Evolutionary conservation across 2,888 invertebrate genomes (phyloP).

Genomic region (Limnephilus lunatus): DNA sequence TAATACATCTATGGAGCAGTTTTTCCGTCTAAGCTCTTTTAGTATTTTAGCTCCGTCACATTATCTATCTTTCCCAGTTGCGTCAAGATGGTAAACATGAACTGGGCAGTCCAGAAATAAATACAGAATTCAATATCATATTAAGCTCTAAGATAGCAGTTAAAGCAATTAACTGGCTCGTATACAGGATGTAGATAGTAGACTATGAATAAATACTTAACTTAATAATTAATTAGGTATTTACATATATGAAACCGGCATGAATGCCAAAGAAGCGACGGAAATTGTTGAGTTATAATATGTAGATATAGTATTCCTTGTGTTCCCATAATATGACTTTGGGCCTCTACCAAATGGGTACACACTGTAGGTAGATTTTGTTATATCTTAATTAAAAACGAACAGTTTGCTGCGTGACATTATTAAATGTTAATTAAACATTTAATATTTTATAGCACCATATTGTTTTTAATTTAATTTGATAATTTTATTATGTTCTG

Average conservation of each 20-base stretch:
- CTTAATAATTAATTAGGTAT: neutral
- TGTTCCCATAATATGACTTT: too few relatives aligned
- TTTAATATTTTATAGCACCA: too few relatives aligned
- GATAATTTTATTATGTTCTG: too few relatives aligned
- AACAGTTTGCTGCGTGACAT: too few relatives aligned
- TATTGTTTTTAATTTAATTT: too few relatives aligned
- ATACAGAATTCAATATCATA: neutral
- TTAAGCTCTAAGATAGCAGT: neutral
- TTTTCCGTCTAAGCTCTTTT: neutral
- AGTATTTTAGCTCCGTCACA: neutral
- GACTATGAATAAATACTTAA: slow-evolving; percentile 2
- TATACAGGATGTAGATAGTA: neutral
- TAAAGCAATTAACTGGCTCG: neutral
- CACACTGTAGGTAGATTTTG: too few relatives aligned
- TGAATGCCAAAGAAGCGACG: neutral
- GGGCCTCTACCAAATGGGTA: too few relatives aligned
- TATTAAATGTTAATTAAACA: too few relatives aligned
- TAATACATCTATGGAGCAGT: neutral
- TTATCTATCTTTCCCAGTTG: neutral
- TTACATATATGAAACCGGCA: neutral
- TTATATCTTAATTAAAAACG: too few relatives aligned
- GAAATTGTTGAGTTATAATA: neutral
- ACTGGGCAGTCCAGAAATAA: neutral
- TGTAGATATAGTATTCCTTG: too few relatives aligned
- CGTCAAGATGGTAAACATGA: neutral